Evolutionary conservation across 2,113 vertebrate genomes (phyloP), one percentile per base, ranked within the genome.

Genomic region (Oriolus oriolus): DNA sequence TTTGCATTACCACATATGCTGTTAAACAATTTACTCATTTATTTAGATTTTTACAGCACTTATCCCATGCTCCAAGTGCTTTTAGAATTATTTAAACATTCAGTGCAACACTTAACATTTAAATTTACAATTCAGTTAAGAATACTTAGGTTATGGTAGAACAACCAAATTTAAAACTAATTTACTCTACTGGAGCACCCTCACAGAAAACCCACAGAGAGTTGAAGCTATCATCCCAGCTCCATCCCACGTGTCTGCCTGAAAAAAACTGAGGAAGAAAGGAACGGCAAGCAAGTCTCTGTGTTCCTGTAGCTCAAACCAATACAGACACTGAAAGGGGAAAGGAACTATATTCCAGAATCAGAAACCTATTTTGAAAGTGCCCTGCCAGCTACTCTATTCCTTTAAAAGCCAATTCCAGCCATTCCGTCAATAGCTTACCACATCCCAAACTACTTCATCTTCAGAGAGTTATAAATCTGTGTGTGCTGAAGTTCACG

Each of bases 81-180:
- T 95, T 96, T 93, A 94, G 93, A 96, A 94, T 94, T 96, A 97
- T 93, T 96, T 83, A 97, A 96, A 95, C 85, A 92, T 96, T 96
- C 83, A 89, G 76, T 53, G 88, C 68, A 92, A 96, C 85, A 87
- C 95, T 97, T 95, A 96, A 94, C 93, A 92, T 96, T 96, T 92
- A 96, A 86, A 92, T 97, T 97, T 96, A 96, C 87, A 94, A 91
- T 95, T 97, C 94, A 95, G 92, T 94, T 97, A 96, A 96, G 93
- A 95, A 96, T 89, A 94, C 88, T 93, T 89, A 84, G 83, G 89
- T 92, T 95, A 96, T 96, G 86, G 86, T 81, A 94, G 92, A 95
- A 93, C 83, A 96, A 95, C 95, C 69, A 89, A 94, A 96, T 96
- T 84, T 90, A 94, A 96, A 96, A 82, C 57, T 95, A 93, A 93